These are phyloP conservation scores for Dendrolimus pini DNA, from an alignment of 2,888 invertebrate species.

Conservation along the genomic window DNA sequence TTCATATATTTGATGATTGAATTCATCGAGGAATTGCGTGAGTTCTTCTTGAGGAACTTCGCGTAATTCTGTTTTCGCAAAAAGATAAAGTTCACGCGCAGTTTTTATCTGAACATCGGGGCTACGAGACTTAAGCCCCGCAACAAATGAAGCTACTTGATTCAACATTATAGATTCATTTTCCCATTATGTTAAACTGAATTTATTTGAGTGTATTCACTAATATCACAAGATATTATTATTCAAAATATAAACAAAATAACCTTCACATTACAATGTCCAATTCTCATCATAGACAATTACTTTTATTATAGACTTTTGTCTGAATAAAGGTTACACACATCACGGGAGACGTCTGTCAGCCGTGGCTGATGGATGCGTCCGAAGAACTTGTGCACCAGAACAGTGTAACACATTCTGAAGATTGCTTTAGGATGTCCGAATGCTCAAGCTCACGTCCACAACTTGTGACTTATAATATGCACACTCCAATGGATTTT, in stretches of 20 bases:
- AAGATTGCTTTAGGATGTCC: too few relatives aligned
- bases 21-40: conserved; percentile 93
- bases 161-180: conserved; percentile 50
- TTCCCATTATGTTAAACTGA: not conserved
- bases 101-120: conserved; percentile 90
- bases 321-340: too few relatives aligned
- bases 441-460: too few relatives aligned
- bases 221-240: too few relatives aligned
- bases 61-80: conserved; percentile 92
- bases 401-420: too few relatives aligned
- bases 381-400: too few relatives aligned
- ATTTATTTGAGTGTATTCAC: too few relatives aligned
- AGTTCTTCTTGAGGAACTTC: conserved; percentile 95
- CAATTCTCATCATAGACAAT: conserved; percentile 12
- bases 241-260: conserved; percentile 24
- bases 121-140: conserved; percentile 91
- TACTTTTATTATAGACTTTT: too few relatives aligned
- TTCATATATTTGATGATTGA: conserved; percentile 96
- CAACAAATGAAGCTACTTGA: conserved; percentile 86
- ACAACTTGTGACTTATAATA: too few relatives aligned
- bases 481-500: too few relatives aligned
- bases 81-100: conserved; percentile 92
- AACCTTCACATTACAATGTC: conserved; percentile 12
- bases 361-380: too few relatives aligned
- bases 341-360: too few relatives aligned